phyloP scores from a whole-genome alignment of 1,140 invertebrate genomes.

The Drosophila tani region DNA sequence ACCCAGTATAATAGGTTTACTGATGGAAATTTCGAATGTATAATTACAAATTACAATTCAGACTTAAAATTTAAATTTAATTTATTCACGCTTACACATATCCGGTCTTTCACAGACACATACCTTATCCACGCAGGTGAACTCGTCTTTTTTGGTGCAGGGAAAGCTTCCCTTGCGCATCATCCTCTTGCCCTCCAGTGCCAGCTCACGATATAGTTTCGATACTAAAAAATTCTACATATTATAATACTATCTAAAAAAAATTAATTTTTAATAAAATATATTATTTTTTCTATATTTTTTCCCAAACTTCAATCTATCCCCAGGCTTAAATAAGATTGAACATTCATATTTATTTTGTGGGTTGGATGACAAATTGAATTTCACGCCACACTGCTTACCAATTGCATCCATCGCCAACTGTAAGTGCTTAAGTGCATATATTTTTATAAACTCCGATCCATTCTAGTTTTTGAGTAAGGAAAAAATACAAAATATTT shows the following conservation, averaged over 20 bases:
- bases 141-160: constrained; percentile 12
- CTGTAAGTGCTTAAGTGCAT: constrained; percentile 1
- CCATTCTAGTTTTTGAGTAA: constrained; percentile 1
- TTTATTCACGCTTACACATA: neutral
- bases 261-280: neutral
- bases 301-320: neutral
- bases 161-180: neutral
- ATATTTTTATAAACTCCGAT: neutral
- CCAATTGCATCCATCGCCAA: constrained; percentile 1
- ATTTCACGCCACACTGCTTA: constrained; percentile 5
- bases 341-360: neutral
- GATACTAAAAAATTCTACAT: neutral
- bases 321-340: neutral
- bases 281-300: neutral
- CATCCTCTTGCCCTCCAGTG: neutral
- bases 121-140: constrained; percentile 12
- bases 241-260: neutral
- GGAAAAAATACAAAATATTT: neutral
- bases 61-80: too few relatives aligned
- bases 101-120: constrained; percentile 2
- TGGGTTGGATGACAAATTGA: neutral
- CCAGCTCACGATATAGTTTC: neutral
- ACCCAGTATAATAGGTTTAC: too few relatives aligned
- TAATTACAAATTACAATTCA: too few relatives aligned
- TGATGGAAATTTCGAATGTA: too few relatives aligned